Evolutionary conservation across 2,797 vertebrate genomes (phyloP), one percentile per base, ranked within the genome.

Genomic region (Siniperca obscura): DNA sequence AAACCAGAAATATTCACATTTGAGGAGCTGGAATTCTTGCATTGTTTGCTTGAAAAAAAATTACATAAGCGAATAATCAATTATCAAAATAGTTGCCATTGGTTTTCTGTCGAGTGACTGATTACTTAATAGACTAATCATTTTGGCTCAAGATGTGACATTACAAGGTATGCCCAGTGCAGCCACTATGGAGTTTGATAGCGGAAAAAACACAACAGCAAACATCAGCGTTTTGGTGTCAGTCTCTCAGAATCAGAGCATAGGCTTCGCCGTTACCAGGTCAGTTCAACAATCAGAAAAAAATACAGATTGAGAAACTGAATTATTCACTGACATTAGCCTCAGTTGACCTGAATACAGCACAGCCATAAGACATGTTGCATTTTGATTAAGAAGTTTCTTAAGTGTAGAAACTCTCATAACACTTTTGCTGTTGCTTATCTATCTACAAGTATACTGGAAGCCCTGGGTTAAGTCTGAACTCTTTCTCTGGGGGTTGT

Each of bases 301-400:
- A 10, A 34, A 68, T 53, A 48, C 72, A 38, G 14, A 76, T 57
- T 70, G 21, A 57, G 16, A 66, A 46, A 52, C 25, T 48, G 36
- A 72, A 60, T 59, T 7, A 64, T 50, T 62, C 69, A 48, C 67
- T n/a, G 64, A 70, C 27, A 52, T 57, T 59, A 19, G 38, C 50
- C 56, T 78, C 27, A 60, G 21, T 4, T 61, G 61, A 75, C 78
- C 74, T 46, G 17, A 69, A 36, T 50, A 40, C 53, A 73, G n/a
- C 44, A 11, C 21, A 16, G 71, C 16, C 16, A 42, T 22, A 16
- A 55, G 25, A 78, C 44, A 56, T 3, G 17, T 19, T 44, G 17
- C 14, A 16, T 40, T 61, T 40, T 59, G 16, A 77, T 81, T 21
- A 34, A 38, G 25, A 70, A 68, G 7, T 76, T 68, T 52, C 2